Evolutionary conservation across 1,140 invertebrate genomes (phyloP).

Genomic region (Drosophila rhopaloa): DNA sequence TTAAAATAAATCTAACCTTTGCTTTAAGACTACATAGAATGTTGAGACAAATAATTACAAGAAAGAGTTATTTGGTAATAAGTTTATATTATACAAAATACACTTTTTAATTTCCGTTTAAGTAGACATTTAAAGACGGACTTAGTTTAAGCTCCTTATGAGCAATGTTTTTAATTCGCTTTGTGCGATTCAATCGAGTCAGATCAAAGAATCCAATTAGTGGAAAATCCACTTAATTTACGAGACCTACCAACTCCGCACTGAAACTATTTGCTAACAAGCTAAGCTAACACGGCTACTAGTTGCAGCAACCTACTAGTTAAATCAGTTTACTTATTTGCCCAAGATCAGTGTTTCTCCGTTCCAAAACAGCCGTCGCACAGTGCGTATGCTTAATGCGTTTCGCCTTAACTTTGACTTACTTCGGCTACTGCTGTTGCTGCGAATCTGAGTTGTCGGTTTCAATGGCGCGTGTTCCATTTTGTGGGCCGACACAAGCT

Average conservation of each 20-base stretch:
- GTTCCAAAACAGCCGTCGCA: conserved; percentile 54
- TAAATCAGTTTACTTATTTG: conserved; percentile 54
- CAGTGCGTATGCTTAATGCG: conserved; percentile 71
- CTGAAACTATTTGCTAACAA: conserved; percentile 72
- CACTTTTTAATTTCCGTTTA: too few relatives aligned
- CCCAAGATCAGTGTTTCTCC: conserved; percentile 31
- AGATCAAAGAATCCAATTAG: conserved; percentile 53
- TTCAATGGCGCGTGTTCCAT: conserved; percentile 68
- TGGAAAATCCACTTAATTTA: conserved; percentile 53
- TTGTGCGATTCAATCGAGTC: background rate
- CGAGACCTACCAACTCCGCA: conserved; percentile 22
- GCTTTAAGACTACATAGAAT: too few relatives aligned
- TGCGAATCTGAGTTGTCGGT: conserved; percentile 26
- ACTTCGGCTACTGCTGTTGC: conserved; percentile 1
- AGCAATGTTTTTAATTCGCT: background rate
- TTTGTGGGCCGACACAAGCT: conserved; percentile 58
- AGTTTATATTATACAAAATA: too few relatives aligned
- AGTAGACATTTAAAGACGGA: too few relatives aligned
- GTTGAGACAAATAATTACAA: too few relatives aligned
- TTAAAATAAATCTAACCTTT: background rate
- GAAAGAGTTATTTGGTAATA: too few relatives aligned
- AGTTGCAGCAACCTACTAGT: conserved; percentile 54
- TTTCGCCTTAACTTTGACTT: conserved; percentile 52
- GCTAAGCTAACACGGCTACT: conserved; percentile 59
- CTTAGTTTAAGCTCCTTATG: background rate